Evolutionary conservation across 2,797 vertebrate genomes (phyloP).

Genomic region (Jordanella pulchra): DNA sequence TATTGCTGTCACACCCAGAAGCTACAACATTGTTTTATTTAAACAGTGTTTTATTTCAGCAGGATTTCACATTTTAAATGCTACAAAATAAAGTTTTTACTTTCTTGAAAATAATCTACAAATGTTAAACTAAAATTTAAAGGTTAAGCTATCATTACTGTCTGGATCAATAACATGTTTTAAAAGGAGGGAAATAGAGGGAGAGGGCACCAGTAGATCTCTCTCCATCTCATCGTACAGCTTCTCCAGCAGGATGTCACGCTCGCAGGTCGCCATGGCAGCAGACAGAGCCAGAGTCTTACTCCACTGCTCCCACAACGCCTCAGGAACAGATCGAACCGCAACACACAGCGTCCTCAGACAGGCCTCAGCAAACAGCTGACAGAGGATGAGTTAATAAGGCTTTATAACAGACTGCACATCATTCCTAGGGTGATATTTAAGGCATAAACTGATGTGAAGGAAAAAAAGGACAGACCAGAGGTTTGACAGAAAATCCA

Average conservation of each 20-base stretch:
- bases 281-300: slow-evolving; percentile 72
- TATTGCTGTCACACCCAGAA: slow-evolving; percentile 91
- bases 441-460: neutral
- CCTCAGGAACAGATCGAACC: slow-evolving; percentile 83
- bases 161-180: neutral
- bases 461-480: neutral
- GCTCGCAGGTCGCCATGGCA: slow-evolving; percentile 70
- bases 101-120: neutral
- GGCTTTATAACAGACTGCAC: slow-evolving; percentile 37
- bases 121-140: neutral
- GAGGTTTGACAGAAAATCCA: too few species aligned
- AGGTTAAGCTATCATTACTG: neutral
- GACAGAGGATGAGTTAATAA: slow-evolving; percentile 39
- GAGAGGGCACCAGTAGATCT: slow-evolving; percentile 81
- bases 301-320: slow-evolving; percentile 80
- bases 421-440: slow-evolving; percentile 21
- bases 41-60: neutral
- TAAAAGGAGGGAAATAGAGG: neutral
- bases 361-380: slow-evolving; percentile 85
- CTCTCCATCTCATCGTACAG: slow-evolving; percentile 89
- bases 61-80: neutral
- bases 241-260: slow-evolving; percentile 72
- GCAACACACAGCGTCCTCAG: slow-evolving; percentile 92
- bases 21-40: slow-evolving; percentile 66
- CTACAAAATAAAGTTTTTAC: neutral